These are phyloP conservation scores for Lacanobia oleracea DNA, from an alignment of 2,888 invertebrate genomes.

Conservation along the genomic window DNA sequence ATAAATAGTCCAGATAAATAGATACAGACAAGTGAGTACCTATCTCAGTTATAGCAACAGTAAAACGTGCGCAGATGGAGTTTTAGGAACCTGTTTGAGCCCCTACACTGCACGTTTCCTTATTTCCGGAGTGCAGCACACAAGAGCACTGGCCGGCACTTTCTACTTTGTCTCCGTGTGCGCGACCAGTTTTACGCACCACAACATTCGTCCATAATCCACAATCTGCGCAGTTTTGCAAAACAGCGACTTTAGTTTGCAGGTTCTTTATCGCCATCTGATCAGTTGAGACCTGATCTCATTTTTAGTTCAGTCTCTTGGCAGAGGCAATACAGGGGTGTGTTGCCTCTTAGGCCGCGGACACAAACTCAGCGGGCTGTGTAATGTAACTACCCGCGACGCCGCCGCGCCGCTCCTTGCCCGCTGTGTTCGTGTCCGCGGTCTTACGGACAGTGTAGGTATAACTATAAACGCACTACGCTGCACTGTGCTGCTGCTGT, in stretches of 20 bases:
- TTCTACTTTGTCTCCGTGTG: conserved; percentile 64
- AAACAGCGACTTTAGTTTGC: background rate
- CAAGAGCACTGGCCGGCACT: conserved; percentile 66
- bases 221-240: background rate
- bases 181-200: conserved; percentile 47
- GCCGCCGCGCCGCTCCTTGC: too few relatives aligned
- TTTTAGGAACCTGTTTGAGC: conserved; percentile 59
- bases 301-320: too few relatives aligned
- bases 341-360: too few relatives aligned
- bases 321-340: background rate
- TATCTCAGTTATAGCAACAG: background rate
- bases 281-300: background rate
- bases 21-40: background rate
- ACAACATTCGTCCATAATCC: conserved; percentile 9
- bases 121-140: conserved; percentile 62
- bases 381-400: too few relatives aligned
- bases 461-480: too few relatives aligned
- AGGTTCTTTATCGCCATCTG: background rate
- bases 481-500: too few relatives aligned
- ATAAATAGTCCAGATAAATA: background rate
- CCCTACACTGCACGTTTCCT: conserved; percentile 51
- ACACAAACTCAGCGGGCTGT: too few relatives aligned
- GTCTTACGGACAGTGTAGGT: too few relatives aligned
- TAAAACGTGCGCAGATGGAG: conserved; percentile 17
- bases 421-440: too few relatives aligned